Evolutionary conservation across 2,797 vertebrate species (phyloP), one percentile per base, ranked within the genome.

Genomic region (Crocidura indochinensis): DNA sequence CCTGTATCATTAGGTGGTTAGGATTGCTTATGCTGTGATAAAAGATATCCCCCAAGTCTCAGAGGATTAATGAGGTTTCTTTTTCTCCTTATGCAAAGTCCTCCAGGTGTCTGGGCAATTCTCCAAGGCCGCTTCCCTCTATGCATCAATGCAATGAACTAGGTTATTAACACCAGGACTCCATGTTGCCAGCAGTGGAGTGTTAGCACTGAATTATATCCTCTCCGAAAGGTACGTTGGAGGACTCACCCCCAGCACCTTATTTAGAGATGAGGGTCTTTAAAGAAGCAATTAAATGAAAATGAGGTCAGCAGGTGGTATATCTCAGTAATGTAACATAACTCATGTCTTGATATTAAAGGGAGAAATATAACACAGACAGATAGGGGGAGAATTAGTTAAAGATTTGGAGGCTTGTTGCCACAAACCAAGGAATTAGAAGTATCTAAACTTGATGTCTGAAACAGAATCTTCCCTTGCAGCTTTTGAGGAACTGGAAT

Each of bases 281-380:
- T 84, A 90, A 4, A 83, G 76, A 93, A 67, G 49, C 71, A 56
- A 29, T 51, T n/a, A 60, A 69, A 62, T 91, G 67, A 76, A 91
- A 90, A 79, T 19, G 65, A 73, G 9, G 60, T 86, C 10, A 82
- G 19, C 78, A 77, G n/a, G 12, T 80, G 15, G 65, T 22, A 53
- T 53, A 53, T 53, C 12, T 53, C 1, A 22, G 38, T 68, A n/a
- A 53, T 62, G 12, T 24, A 68, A 0, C 65, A 79, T 17, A 7
- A 74, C n/a, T 56, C 20, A 2, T 71, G 10, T 80, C 9, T 29
- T 78, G 81, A 44, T 51, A 68, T 83, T 84, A 82, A 29, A 38
- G 17, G 3, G 6, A 20, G 22, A 44, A 38, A 22, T 75, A 76
- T 14, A 72, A 19, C 12, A 68, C 2, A 87, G 27, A 44, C 0